phyloP scores from a whole-genome alignment of 2,888 invertebrate species.

The Reticulitermes lucifugus region DNA sequence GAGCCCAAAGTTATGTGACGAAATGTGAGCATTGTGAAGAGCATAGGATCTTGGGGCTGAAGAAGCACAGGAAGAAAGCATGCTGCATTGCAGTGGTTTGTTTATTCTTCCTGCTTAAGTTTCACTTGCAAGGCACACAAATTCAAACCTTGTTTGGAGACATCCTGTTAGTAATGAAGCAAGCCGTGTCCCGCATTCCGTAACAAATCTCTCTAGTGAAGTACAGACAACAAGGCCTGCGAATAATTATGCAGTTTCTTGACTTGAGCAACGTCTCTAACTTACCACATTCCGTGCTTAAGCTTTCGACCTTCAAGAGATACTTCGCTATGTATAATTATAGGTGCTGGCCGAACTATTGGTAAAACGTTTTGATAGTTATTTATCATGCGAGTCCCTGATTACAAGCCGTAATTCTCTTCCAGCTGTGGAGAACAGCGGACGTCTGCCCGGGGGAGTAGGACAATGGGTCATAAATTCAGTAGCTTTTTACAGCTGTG shows the following conservation, averaged over 20 bases:
- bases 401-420: too few species aligned
- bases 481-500: too few species aligned
- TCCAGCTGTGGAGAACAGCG: too few species aligned
- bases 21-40: not conserved
- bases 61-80: not conserved
- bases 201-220: not conserved
- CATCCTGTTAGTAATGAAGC: not conserved
- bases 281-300: not conserved
- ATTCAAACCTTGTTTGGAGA: not conserved
- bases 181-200: not conserved
- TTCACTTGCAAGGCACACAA: slow-evolving; percentile 7
- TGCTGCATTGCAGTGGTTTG: not conserved
- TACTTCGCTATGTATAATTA: too few species aligned
- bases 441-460: too few species aligned
- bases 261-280: not conserved
- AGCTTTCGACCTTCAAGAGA: too few species aligned
- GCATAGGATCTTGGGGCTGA: too few species aligned
- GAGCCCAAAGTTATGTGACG: not conserved
- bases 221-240: not conserved
- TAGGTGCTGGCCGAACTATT: too few species aligned
- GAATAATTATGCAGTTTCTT: not conserved
- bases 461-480: too few species aligned
- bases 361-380: too few species aligned
- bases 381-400: too few species aligned
- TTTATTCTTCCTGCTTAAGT: not conserved